Evolutionary conservation across 2,888 invertebrate genomes (phyloP).

Genomic region (Odontothrips loti): DNA sequence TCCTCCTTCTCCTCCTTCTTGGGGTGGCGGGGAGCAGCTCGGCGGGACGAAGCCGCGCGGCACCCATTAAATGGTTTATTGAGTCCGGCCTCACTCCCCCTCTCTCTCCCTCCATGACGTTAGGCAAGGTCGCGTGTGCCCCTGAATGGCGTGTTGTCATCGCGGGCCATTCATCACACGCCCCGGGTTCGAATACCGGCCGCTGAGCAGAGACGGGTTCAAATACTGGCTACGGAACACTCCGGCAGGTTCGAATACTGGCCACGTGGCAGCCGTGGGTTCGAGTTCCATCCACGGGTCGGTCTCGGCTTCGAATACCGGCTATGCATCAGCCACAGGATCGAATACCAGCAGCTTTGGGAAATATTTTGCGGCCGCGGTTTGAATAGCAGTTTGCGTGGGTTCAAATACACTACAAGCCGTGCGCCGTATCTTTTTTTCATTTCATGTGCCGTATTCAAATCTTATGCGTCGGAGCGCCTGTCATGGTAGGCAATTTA

Average conservation of each 20-base stretch:
- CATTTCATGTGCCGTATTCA: too few species aligned
- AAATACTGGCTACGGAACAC: neutral
- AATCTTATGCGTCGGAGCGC: neutral
- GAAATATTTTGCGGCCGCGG: too few species aligned
- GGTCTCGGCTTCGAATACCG: too few species aligned
- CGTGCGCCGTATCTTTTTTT: too few species aligned
- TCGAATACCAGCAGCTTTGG: too few species aligned
- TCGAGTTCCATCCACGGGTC: too few species aligned
- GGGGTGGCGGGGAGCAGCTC: neutral
- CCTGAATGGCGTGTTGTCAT: neutral
- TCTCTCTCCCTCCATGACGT: neutral
- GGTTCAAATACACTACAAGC: too few species aligned
- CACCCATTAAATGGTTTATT: conserved; percentile 20
- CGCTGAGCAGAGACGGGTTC: neutral
- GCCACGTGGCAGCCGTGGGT: too few species aligned
- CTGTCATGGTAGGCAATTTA: neutral
- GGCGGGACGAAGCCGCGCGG: neutral
- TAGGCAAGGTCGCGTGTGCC: conserved; percentile 1
- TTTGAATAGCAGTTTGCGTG: too few species aligned
- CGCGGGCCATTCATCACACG: neutral
- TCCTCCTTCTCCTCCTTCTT: too few species aligned
- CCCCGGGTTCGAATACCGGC: neutral
- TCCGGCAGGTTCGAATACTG: too few species aligned
- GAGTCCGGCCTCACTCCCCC: neutral
- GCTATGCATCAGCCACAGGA: too few species aligned